Percentiles rank a stretch among this genome's conserved stretches.
Conservation (phyloP, 1,140 invertebrate species). For the Drosophila varians region DNA sequence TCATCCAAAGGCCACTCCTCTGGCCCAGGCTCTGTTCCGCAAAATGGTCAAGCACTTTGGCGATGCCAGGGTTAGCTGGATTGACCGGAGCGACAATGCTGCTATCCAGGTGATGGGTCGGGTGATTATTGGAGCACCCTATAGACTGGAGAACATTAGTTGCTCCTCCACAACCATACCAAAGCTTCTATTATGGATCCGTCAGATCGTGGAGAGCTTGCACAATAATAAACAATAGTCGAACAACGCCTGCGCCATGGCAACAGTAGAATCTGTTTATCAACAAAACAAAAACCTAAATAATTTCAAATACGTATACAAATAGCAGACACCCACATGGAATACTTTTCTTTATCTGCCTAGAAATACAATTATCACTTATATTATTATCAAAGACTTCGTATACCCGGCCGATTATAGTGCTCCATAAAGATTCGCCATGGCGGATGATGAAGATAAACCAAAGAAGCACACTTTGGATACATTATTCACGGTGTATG, state of each 20-base stretch:
- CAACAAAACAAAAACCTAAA: conserved; percentile 41
- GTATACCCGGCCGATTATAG: neutral
- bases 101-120: conserved; percentile 35
- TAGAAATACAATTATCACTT: conserved; percentile 1
- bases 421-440: conserved; percentile 7
- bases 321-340: neutral
- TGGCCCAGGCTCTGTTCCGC: conserved; percentile 26
- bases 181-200: conserved; percentile 29
- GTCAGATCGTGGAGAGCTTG: conserved; percentile 28
- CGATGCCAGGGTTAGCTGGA: conserved; percentile 14
- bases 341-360: conserved; percentile 47
- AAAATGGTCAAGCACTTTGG: conserved; percentile 34
- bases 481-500: conserved; percentile 59
- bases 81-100: neutral
- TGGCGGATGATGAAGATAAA: conserved; percentile 80
- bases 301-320: conserved; percentile 26
- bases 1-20: conserved; percentile 13
- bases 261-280: conserved; percentile 60
- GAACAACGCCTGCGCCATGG: conserved; percentile 12
- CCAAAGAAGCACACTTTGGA: conserved; percentile 75
- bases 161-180: neutral
- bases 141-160: conserved; percentile 25
- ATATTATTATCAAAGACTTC: conserved; percentile 13
- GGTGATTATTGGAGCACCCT: conserved; percentile 36
- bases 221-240: conserved; percentile 19